Base-by-base conservation (phyloP, 2,113 vertebrate species). In the Corythoichthys haematopterus region DNA sequence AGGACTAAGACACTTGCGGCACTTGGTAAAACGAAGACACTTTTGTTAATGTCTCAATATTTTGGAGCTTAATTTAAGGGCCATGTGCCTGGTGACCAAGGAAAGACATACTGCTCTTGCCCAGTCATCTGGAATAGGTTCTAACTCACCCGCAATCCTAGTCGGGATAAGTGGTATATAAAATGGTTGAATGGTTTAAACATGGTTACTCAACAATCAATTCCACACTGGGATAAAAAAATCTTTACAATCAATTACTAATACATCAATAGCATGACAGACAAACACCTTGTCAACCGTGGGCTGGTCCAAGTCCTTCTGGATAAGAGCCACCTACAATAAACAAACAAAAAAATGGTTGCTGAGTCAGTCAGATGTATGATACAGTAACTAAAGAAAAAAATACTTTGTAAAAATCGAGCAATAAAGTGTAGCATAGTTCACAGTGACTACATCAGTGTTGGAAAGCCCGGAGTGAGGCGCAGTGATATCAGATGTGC, bases 201-300 rank as follows among this genome's bases (percentile, higher is more conserved):
- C 14, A 8, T 7, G 7, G 2, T 5, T 52, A 7, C 6, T 7
- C 40, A 43, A 43, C 2, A 12, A 12, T 33, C 20, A 11, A 28
- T 55, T 50, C 47, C 47, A 50, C 47, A 15, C n/a, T 28, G 9
- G 40, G 40, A 55, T 12, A 55, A 8, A 3, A 35, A 33, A 33
- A 4, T 55, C 3, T 55, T 35, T 11, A 55, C 9, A 28, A 33
- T 1, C 10, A 33, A 55, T 33, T 33, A 9, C 37, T 6, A 59
- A 59, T 59, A 38, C 15, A 37, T 9, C 7, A 0, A 37, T 4
- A 16, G 3, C 1, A 6, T 43, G 55, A 58, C 55, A 68, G 55
- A 57, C 8, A 64, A 71, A n/a, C 51, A 90, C 90, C 89, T 86
- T 75, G 68, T 79, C 77, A 36, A 83, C 70, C 63, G 84, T 76